These are phyloP conservation scores for Podargus strigoides DNA, from an alignment of 2,797 vertebrate species.

Conservation along the genomic window DNA sequence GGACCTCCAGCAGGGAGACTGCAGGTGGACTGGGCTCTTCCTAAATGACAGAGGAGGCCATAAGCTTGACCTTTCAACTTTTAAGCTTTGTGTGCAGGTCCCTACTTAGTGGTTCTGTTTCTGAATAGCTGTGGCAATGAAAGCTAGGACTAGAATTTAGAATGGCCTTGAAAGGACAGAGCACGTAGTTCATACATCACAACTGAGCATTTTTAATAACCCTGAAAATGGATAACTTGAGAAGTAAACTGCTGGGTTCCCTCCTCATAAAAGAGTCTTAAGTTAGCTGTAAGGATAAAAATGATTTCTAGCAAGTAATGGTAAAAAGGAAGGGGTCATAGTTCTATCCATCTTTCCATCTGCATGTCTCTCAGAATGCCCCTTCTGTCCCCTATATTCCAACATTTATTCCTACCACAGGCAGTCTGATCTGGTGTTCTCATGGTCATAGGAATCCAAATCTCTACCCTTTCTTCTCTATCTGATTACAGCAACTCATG, in stretches of 20 bases:
- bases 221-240: neutral
- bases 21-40: neutral
- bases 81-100: neutral
- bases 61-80: neutral
- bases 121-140: neutral
- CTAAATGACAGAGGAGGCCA: neutral
- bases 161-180: neutral
- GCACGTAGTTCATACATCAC: neutral
- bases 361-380: neutral
- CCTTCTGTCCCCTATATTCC: neutral
- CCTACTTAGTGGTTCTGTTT: neutral
- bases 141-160: neutral
- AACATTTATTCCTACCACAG: neutral
- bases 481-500: no score
- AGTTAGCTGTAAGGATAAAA: neutral
- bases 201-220: neutral
- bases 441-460: neutral
- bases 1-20: neutral
- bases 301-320: neutral
- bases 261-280: neutral
- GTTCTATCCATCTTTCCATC: neutral
- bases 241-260: neutral
- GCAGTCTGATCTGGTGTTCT: neutral
- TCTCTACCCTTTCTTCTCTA: no score
- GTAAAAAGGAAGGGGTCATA: neutral